These are phyloP conservation scores for Diaperis boleti DNA, from an alignment of 2,888 invertebrate genomes.

Conservation along the genomic window DNA sequence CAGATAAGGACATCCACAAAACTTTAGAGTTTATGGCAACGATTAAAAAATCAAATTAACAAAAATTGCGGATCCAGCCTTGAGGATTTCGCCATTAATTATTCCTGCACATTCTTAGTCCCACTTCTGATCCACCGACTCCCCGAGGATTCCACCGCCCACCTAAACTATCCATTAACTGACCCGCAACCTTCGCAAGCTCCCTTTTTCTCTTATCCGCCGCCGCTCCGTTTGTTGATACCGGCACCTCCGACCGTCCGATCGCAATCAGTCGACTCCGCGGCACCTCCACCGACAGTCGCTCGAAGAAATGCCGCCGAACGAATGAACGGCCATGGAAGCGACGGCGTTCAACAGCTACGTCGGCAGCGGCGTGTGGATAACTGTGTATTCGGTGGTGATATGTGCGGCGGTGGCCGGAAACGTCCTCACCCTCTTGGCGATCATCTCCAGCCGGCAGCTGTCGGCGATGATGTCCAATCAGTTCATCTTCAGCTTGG, in stretches of 20 bases:
- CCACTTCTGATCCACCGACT: no score
- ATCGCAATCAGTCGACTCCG: conserved; percentile 29
- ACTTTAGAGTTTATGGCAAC: neutral
- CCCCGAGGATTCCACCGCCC: no score
- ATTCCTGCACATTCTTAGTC: no score
- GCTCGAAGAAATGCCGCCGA: conserved; percentile 25
- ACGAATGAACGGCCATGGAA: conserved; percentile 7
- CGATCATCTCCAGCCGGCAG: conserved; percentile 77
- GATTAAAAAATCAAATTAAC: neutral
- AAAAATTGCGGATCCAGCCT: neutral
- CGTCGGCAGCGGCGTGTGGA: conserved; percentile 67
- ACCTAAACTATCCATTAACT: no score
- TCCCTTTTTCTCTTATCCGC: conserved; percentile 1
- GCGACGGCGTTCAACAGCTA: conserved; percentile 2
- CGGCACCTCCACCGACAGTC: conserved; percentile 24
- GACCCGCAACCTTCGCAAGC: neutral
- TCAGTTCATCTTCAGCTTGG: conserved; percentile 83
- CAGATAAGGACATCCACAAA: no score
- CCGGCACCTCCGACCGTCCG: conserved; percentile 15
- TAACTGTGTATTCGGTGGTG: conserved; percentile 74
- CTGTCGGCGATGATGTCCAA: conserved; percentile 80
- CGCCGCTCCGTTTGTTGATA: conserved; percentile 24
- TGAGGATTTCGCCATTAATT: no score
- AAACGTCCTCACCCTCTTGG: conserved; percentile 81
- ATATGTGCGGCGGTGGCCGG: conserved; percentile 78